A percentile compares a stretch with the other conserved stretches of the same genome.
phyloP scores from a whole-genome alignment of 2,797 vertebrate species.

The Acanthiza pusilla region DNA sequence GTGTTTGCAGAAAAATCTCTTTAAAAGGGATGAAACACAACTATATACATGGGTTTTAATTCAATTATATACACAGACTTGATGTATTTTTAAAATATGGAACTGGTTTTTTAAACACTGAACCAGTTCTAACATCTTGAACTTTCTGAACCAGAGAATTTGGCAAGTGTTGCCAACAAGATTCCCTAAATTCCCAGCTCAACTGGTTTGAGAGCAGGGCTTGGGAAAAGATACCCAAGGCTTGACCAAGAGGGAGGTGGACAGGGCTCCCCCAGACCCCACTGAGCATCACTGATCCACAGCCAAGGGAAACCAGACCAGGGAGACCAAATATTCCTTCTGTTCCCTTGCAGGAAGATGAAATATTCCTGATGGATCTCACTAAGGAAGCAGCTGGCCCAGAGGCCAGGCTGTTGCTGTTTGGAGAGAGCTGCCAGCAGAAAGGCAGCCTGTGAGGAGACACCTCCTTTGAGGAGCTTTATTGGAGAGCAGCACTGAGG shows the following conservation, averaged over 20 bases:
- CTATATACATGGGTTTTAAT: not conserved
- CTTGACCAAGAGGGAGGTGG: too few species aligned
- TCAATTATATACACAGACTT: not conserved
- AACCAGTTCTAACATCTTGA: not conserved
- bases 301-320: not conserved
- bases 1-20: not conserved
- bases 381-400: not conserved
- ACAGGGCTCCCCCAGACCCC: too few species aligned
- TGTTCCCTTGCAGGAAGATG: not conserved
- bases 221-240: not conserved
- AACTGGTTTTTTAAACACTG: not conserved
- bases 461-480: not conserved
- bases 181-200: not conserved
- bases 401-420: not conserved
- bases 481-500: not conserved
- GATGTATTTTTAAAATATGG: not conserved
- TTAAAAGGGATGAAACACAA: not conserved
- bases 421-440: not conserved
- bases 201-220: not conserved
- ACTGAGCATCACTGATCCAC: fast-evolving
- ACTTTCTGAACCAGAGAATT: not conserved
- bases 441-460: not conserved
- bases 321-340: not conserved
- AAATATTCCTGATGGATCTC: fast-evolving
- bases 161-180: not conserved